Evolutionary conservation across 1,140 invertebrate genomes (phyloP), one percentile per base, ranked within the genome.

Genomic region (Zaprionus gabonicus): DNA sequence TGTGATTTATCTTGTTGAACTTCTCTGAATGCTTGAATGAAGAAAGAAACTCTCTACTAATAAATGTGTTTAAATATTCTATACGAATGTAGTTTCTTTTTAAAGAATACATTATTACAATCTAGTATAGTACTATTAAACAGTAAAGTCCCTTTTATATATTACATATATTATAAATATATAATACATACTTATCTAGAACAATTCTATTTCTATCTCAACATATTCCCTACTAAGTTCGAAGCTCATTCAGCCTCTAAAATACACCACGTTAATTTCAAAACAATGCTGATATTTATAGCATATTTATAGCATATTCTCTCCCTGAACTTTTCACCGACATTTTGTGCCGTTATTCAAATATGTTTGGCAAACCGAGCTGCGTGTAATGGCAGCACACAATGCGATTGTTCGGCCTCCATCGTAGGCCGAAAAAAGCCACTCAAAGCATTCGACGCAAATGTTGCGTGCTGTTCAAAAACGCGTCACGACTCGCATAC

Each of bases 401-500:
- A 65, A 64, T 64, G 20, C 59, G n/a, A 38, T 4, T 4, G 36
- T 13, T 15, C 23, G 20, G 46, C 3, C 10, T 3, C 3, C 55
- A 76, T 71, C 51, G 72, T 73, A 68, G 76, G 28, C 49, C 55
- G 36, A 63, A 56, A 67, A 63, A 51, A 15, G 38, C 41, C 55
- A 53, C 56, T 53, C 44, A 49, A 23, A 65, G 17, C 65, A 44
- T 57, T 71, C 23, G 58, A 41, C 73, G 51, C 69, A 80, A 80
- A 79, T 80, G 69, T 57, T 65, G 71, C 53, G 75, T 68, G 41
- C 41, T 67, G 64, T 72, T 77, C 58, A 74, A 80, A 80, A 83
- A 64, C 71, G 73, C 57, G 34, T 25, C 65, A 67, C 49, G 76
- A 58, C 70, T 82, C 85, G 85, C 78, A 88, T 90, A 88, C 84